phyloP scores from a whole-genome alignment of 2,113 vertebrate genomes.

The Hippocampus barbouri region DNA sequence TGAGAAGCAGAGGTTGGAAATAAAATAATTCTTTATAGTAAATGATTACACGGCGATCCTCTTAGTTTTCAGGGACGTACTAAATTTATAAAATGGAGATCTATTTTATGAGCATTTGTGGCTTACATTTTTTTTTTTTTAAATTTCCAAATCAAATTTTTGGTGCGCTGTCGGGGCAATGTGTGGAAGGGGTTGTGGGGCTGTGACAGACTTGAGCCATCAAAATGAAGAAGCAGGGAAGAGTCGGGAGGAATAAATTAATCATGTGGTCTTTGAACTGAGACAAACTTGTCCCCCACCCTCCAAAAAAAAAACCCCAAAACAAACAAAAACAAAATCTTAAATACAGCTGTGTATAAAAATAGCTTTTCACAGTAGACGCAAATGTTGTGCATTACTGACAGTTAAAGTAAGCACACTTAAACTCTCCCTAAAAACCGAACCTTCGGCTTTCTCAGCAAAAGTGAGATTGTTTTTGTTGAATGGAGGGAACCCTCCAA shows the following conservation, averaged over 20 bases:
- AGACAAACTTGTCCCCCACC: slow-evolving; percentile 38
- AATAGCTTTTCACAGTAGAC: slow-evolving; percentile 75
- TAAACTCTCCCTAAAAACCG: slow-evolving; percentile 59
- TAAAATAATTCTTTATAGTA: neutral
- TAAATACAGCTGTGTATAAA: slow-evolving; percentile 71
- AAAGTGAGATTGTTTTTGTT: slow-evolving; percentile 64
- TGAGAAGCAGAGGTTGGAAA: slow-evolving; percentile 4
- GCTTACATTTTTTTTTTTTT: neutral
- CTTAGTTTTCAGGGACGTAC: neutral
- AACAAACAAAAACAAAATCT: slow-evolving; percentile 53
- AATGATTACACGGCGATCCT: neutral
- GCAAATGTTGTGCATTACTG: slow-evolving; percentile 75
- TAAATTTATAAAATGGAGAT: neutral
- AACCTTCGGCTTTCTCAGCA: slow-evolving; percentile 66
- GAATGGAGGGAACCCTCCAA: neutral
- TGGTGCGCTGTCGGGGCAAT: neutral
- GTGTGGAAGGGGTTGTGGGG: neutral
- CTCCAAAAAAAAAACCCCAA: slow-evolving; percentile 42
- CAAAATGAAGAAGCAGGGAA: neutral
- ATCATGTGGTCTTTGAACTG: slow-evolving; percentile 42
- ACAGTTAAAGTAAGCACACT: slow-evolving; percentile 67
- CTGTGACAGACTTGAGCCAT: neutral
- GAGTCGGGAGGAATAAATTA: neutral
- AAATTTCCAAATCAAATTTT: neutral
- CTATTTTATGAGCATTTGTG: neutral